Conservation (phyloP, 2,888 invertebrate species). For the Cristatella mucedo region DNA sequence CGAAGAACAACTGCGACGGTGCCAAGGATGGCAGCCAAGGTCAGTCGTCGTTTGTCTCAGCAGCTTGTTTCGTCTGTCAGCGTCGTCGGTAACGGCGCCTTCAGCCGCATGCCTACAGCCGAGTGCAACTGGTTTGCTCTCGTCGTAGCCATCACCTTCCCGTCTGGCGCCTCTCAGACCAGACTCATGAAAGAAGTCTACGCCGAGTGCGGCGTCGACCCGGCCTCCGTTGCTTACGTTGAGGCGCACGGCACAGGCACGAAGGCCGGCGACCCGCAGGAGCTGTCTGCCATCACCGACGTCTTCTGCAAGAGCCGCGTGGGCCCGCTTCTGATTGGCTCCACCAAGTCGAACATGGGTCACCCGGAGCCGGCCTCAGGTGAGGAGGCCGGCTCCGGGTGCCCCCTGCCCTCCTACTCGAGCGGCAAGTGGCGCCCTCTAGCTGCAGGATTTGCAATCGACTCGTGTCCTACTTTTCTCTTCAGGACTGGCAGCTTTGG, state of each 20-base stretch:
- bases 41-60: conserved; percentile 15
- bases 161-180: conserved; percentile 52
- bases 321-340: conserved; percentile 69
- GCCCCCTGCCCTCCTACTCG: too few relatives aligned
- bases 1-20: conserved; percentile 82
- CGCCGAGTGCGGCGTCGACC: conserved; percentile 61
- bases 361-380: conserved; percentile 69
- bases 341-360: conserved; percentile 96
- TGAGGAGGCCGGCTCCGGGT: conserved; percentile 16
- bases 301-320: conserved; percentile 33
- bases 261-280: conserved; percentile 82
- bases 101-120: too few relatives aligned
- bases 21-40: conserved; percentile 60
- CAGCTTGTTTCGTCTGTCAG: background rate
- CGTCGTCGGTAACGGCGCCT: too few relatives aligned
- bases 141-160: conserved; percentile 42
- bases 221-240: conserved; percentile 67
- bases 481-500: conserved; percentile 65
- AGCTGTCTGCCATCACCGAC: conserved; percentile 81
- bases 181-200: conserved; percentile 57
- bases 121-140: background rate
- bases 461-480: background rate
- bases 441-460: too few relatives aligned
- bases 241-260: conserved; percentile 98
- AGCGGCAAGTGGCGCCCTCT: too few relatives aligned